These are phyloP conservation scores for Drosophila phalerata DNA, from an alignment of 2,888 invertebrate genomes.

Conservation along the genomic window DNA sequence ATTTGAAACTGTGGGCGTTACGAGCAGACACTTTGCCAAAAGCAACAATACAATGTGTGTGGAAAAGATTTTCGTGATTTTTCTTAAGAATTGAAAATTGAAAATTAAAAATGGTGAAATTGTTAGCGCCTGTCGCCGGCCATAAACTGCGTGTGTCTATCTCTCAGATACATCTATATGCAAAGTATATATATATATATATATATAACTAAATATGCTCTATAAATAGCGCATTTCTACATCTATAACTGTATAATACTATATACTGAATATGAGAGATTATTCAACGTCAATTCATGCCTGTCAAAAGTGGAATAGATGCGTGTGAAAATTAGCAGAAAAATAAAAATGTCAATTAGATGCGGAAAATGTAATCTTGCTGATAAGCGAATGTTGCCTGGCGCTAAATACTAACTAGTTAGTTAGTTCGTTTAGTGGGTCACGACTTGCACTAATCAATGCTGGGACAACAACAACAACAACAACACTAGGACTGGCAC, in stretches of 20 bases:
- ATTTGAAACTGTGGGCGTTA: conserved; percentile 44
- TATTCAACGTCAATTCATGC: conserved; percentile 39
- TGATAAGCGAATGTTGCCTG: conserved; percentile 47
- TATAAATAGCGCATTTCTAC: conserved; percentile 41
- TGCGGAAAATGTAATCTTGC: conserved; percentile 52
- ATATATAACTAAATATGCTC: conserved; percentile 19
- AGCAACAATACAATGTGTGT: conserved; percentile 20
- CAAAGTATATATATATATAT: conserved; percentile 6
- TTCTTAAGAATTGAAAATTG: conserved; percentile 47
- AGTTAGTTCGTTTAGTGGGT: conserved; percentile 28
- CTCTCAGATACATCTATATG: conserved; percentile 11
- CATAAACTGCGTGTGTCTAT: conserved; percentile 43
- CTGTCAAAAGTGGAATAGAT: conserved; percentile 46
- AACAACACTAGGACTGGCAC: conserved; percentile 42
- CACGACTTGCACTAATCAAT: conserved; percentile 42
- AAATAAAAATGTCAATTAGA: conserved; percentile 23
- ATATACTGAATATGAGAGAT: conserved; percentile 14
- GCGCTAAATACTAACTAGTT: conserved; percentile 36
- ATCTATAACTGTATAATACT: conserved; percentile 46
- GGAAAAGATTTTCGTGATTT: conserved; percentile 53
- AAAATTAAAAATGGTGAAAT: conserved; percentile 52
- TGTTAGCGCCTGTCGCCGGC: conserved; percentile 75
- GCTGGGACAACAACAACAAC: conserved; percentile 17
- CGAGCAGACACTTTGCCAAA: conserved; percentile 16
- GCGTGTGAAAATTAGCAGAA: conserved; percentile 45